A percentile compares a stretch with the other conserved stretches of the same genome.
These are phyloP conservation scores for Catharus fuscescens DNA, from an alignment of 2,113 vertebrate genomes.

Conservation along the genomic window DNA sequence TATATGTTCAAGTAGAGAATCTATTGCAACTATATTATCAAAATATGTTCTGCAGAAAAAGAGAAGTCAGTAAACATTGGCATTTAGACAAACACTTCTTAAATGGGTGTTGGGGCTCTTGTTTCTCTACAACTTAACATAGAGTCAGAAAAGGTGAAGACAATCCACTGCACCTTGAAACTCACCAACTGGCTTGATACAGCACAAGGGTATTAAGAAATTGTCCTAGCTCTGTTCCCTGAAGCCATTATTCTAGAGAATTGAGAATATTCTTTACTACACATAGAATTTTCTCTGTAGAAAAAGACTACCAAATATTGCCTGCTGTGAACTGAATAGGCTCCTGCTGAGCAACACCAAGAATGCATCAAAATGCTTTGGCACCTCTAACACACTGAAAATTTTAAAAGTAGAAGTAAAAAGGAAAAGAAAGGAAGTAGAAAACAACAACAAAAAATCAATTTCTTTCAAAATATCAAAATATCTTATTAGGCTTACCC, in stretches of 20 bases:
- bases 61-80: conserved; percentile 40
- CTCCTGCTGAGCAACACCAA: neutral
- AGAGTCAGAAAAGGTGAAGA: neutral
- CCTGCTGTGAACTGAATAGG: neutral
- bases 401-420: neutral
- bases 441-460: neutral
- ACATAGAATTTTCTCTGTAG: neutral
- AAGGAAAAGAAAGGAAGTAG: neutral
- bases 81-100: neutral
- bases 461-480: neutral
- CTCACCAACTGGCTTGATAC: neutral
- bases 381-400: neutral
- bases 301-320: neutral
- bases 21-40: conserved; percentile 99
- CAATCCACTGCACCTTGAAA: neutral
- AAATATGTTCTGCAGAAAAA: conserved; percentile 94
- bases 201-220: neutral
- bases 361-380: neutral
- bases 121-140: neutral
- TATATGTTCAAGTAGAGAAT: conserved; percentile 99
- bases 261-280: neutral
- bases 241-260: neutral
- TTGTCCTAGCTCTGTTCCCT: neutral
- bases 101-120: neutral
- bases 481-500: neutral